Percentiles rank a stretch among this genome's conserved stretches.
phyloP scores from a whole-genome alignment of 2,113 vertebrate species.

The Eidolon helvum region DNA sequence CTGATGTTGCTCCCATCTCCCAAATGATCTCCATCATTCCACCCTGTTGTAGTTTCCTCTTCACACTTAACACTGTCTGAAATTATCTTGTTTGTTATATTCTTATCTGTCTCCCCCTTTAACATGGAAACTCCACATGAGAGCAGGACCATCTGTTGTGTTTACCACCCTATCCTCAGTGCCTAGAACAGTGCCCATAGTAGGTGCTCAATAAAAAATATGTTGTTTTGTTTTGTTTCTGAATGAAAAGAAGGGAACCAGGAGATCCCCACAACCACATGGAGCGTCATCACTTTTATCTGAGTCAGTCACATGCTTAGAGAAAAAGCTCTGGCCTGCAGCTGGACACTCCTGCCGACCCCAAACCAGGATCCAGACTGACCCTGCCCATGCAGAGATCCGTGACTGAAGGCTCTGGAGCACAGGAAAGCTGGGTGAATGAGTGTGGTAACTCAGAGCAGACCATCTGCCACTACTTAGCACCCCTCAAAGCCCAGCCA shows the following conservation, averaged over 20 bases:
- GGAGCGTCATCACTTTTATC: background rate
- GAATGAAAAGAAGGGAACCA: background rate
- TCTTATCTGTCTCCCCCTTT: background rate
- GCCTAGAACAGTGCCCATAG: background rate
- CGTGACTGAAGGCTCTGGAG: background rate
- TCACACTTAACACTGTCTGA: background rate
- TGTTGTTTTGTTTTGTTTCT: background rate
- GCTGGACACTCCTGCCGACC: background rate
- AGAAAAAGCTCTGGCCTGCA: background rate
- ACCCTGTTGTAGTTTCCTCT: background rate
- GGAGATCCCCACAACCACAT: background rate
- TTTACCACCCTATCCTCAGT: background rate
- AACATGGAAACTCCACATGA: background rate
- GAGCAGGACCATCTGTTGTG: background rate
- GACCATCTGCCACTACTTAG: background rate
- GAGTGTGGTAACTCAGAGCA: background rate
- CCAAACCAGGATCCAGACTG: background rate
- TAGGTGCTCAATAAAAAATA: background rate
- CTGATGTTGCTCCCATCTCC: background rate
- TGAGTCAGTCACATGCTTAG: background rate
- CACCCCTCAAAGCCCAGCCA: background rate
- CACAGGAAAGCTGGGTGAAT: background rate
- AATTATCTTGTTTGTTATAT: background rate
- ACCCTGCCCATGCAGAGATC: background rate
- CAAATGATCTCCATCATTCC: background rate